Evolutionary conservation across 2,888 invertebrate genomes (phyloP).

Genomic region (Allacma fusca): DNA sequence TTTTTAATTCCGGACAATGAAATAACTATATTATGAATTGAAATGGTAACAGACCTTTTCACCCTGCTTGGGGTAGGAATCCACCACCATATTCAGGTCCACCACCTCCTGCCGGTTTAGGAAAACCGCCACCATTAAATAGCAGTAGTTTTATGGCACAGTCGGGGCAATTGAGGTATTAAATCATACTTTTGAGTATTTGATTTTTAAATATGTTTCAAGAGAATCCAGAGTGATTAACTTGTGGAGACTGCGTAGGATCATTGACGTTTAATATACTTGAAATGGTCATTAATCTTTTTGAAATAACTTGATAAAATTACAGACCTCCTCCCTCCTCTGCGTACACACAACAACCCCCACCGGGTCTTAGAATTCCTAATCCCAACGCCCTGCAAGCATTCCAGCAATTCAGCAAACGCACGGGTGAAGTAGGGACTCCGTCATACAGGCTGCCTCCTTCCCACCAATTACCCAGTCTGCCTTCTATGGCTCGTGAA

Average conservation of each 20-base stretch:
- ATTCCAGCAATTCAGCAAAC: slow-evolving; percentile 58
- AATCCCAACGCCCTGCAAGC: slow-evolving; percentile 58
- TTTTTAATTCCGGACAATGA: no score
- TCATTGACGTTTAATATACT: no score
- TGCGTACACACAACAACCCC: slow-evolving; percentile 25
- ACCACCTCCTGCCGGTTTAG: slow-evolving; percentile 49
- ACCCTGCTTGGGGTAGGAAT: slow-evolving; percentile 52
- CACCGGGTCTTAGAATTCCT: slow-evolving; percentile 58
- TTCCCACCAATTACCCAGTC: slow-evolving; percentile 36
- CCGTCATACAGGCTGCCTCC: slow-evolving; percentile 35
- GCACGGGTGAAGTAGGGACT: slow-evolving; percentile 38
- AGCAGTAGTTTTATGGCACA: slow-evolving; percentile 53
- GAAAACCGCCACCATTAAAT: slow-evolving; percentile 60
- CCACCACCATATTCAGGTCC: slow-evolving; percentile 50
- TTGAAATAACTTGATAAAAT: neutral
- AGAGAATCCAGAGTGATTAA: no score
- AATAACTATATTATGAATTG: no score
- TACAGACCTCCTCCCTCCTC: slow-evolving; percentile 25
- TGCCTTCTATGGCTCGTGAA: slow-evolving; percentile 44
- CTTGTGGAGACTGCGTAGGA: no score
- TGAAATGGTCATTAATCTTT: neutral
- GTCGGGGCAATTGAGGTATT: slow-evolving; percentile 51
- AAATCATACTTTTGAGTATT: neutral
- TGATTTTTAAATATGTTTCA: neutral
- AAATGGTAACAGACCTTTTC: slow-evolving; percentile 28